Evolutionary conservation across 2,888 invertebrate genomes (phyloP), one percentile per base, ranked within the genome.

Genomic region (Macrophya annulata): DNA sequence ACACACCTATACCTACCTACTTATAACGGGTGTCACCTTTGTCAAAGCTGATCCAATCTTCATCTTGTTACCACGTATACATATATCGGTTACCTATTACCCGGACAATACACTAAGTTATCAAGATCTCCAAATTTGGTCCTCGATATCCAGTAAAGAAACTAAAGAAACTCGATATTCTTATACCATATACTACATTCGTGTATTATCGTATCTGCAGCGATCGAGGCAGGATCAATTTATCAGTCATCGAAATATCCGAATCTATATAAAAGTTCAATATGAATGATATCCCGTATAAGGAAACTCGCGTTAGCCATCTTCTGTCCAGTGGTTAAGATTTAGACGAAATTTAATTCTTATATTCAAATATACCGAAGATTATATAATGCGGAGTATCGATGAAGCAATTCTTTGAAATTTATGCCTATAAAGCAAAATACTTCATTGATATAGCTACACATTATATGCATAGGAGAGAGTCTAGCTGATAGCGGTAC

Each of bases 1-100:
- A 83, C 68, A 48, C 83, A 83, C 83, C 83, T 83, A 83, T 71
- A 15, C 71, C 45, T 71, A 15, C 71, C 45, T 83, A 59, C 71
- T n/a, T 83, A 31, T 65, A 83, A 68, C 83, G 83, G 83, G 71
- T 83, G 83, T 83, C 83, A 83, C 83, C 83, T 83, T 83, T 31
- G 68, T 83, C 71, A 59, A 5, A 59, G 43, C 59, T 81, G 59
- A 81, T 81, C 59, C 21, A 6, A 81, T 62, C 81, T 62, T 25
- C 40, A 9, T 37, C 77, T 25, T 77, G 74, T 74, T 55, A 51
- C 81, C 59, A 40, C 31, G 81, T 81, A 62, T 62, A 40, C 40
- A 55, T 43, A 81, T 81, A 81, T 81, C 81, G 81, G 81, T 81
- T 81, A 81, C 81, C 81, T 43, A 81, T 81, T 81, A 81, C 81